Percentiles rank a stretch among this genome's conserved stretches.
These are phyloP conservation scores for Shinisaurus crocodilurus DNA, from an alignment of 2,113 vertebrate genomes.

Conservation along the genomic window DNA sequence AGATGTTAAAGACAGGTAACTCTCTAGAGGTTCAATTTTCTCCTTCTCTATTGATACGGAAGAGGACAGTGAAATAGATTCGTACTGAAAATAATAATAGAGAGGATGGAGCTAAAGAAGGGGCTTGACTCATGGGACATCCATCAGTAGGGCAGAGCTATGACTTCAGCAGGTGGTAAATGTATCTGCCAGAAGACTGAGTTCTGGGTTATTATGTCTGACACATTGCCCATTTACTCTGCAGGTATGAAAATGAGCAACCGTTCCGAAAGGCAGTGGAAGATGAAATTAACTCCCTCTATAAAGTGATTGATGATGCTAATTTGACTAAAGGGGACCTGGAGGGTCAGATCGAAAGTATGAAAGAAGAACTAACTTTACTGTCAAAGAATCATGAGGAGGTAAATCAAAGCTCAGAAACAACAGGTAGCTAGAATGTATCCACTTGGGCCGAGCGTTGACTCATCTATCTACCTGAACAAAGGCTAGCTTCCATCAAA, in stretches of 20 bases:
- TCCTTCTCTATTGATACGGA: background rate
- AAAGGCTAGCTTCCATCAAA: background rate
- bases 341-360: constrained; percentile 88
- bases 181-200: background rate
- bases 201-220: background rate
- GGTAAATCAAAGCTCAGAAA: constrained; percentile 70
- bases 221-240: constrained; percentile 22
- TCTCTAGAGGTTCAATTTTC: background rate
- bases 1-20: constrained; percentile 91
- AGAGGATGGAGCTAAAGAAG: background rate
- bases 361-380: constrained; percentile 85
- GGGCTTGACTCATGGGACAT: background rate
- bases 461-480: background rate
- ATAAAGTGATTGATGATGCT: constrained; percentile 93
- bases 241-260: constrained; percentile 92
- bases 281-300: constrained; percentile 92
- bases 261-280: constrained; percentile 89
- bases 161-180: background rate
- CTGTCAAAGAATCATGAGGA: constrained; percentile 88
- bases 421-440: background rate
- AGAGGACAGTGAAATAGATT: background rate
- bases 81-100: background rate
- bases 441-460: background rate
- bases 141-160: background rate
- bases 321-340: constrained; percentile 87